phyloP scores from a whole-genome alignment of 2,113 vertebrate species.

The Corynorhinus townsendii region DNA sequence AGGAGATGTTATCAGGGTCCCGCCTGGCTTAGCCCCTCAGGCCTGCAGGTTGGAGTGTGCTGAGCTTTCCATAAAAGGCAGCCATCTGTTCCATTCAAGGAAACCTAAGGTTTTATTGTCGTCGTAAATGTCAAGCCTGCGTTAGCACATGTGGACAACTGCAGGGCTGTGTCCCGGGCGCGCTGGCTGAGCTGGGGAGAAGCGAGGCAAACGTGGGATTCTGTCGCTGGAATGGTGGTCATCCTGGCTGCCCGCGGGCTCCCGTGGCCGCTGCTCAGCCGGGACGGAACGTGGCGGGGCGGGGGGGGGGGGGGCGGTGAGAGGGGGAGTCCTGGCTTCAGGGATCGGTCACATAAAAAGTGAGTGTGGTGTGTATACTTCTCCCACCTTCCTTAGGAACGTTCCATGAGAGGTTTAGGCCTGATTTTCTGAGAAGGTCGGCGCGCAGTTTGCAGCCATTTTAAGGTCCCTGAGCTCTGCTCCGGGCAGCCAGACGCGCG shows the following conservation, averaged over 20 bases:
- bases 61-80: background rate
- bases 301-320: rapidly evolving
- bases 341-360: background rate
- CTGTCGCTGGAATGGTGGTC: background rate
- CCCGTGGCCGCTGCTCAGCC: background rate
- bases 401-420: rapidly evolving
- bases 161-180: background rate
- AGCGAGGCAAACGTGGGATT: rapidly evolving
- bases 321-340: background rate
- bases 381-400: background rate
- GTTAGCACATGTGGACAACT: background rate
- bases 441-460: rapidly evolving
- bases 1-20: background rate
- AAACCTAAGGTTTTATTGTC: background rate
- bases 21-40: background rate
- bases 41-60: background rate
- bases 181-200: rapidly evolving
- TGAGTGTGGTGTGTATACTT: background rate
- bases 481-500: rapidly evolving
- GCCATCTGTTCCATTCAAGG: background rate
- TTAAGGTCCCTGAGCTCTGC: background rate
- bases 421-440: background rate
- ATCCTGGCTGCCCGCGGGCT: rapidly evolving
- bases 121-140: background rate
- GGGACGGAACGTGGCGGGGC: rapidly evolving